phyloP scores from a whole-genome alignment of 2,797 vertebrate genomes.

The Tolypeutes matacus region DNA sequence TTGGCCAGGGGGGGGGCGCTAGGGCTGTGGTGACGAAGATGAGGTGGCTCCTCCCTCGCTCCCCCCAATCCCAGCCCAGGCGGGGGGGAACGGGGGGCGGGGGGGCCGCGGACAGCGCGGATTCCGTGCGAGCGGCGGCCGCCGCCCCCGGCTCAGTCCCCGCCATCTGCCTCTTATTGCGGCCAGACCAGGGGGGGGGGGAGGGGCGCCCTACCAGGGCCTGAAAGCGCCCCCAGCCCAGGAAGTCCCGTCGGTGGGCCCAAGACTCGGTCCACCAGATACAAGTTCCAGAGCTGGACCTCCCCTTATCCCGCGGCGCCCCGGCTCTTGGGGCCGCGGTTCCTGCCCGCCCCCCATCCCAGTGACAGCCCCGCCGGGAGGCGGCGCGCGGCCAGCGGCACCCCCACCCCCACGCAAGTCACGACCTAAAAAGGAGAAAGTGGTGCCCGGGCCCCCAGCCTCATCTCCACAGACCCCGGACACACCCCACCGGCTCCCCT shows the following conservation, averaged over 20 bases:
- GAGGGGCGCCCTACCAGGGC: slow-evolving; percentile 54
- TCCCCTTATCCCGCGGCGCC: slow-evolving; percentile 64
- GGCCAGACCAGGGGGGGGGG: slow-evolving; percentile 75
- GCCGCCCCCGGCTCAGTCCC: slow-evolving; percentile 81
- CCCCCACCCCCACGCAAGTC: slow-evolving; percentile 78
- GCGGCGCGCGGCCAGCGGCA: slow-evolving; percentile 74
- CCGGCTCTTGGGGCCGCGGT: slow-evolving; percentile 1
- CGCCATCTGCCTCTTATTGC: slow-evolving; percentile 84
- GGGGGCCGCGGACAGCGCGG: slow-evolving; percentile 31
- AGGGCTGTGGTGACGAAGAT: slow-evolving; percentile 70
- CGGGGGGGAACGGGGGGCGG: neutral
- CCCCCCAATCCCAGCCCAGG: slow-evolving; percentile 37
- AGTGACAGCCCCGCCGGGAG: slow-evolving; percentile 73
- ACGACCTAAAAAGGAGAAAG: slow-evolving; percentile 84
- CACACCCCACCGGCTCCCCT: neutral
- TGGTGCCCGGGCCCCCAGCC: slow-evolving; percentile 73
- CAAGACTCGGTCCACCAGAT: neutral
- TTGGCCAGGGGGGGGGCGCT: slow-evolving; percentile 71
- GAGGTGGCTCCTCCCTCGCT: slow-evolving; percentile 66
- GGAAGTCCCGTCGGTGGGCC: slow-evolving; percentile 2
- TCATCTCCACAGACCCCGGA: slow-evolving; percentile 64
- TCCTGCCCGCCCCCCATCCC: slow-evolving; percentile 55
- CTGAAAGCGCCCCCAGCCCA: slow-evolving; percentile 54
- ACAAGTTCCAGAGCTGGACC: slow-evolving; percentile 11
- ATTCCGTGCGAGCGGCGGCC: slow-evolving; percentile 81